Base-by-base conservation (phyloP, 2,888 invertebrate species). In the Cataglyphis altisquamis region DNA sequence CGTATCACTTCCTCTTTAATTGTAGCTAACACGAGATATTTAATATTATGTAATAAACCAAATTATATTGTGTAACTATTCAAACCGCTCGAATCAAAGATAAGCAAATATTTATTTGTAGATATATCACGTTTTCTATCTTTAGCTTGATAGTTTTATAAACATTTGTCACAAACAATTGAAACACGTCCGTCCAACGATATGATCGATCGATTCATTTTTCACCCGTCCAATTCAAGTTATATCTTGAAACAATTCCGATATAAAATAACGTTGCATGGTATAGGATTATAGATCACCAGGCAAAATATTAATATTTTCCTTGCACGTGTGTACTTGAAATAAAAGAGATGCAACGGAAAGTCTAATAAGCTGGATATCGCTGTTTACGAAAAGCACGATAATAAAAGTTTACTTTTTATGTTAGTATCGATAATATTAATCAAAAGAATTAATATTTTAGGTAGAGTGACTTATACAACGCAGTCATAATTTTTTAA, bases 81-180 rank as follows among this genome's bases (percentile, higher is more conserved):
- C 32, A n/a, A 70, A 45, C 9, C 36, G 4, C n/a, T 55, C 3
- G 41, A 67, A 77, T 68, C 68, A 41, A 29, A 18, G 55, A 41
- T 60, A 60, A 70, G 60, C 72, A 80, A 72, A 81, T 82, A 85
- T 88, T 88, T 88, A 85, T 88, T 84, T 85, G 68, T 55, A 85
- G 86, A 78, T 87, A 78, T 73, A 84, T 87, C 85, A 78, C 72
- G 57, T 83, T 78, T 80, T 41, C 68, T 74, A 60, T 57, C 52
- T 60, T 66, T n/a, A 67, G 74, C 57, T 57, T 45, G 86, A 86
- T 87, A 84, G 87, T 84, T 88, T 88, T 84, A 87, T 74, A 84
- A 89, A 88, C 89, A 89, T 89, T 90, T 88, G 84, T 90, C 89
- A 86, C 25, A 75, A 84, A 82, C 67, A 88, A 85, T 87, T 83